Evolutionary conservation across 2,888 invertebrate species (phyloP), one percentile per base, ranked within the genome.

Genomic region (Neoitamus cyanurus): DNA sequence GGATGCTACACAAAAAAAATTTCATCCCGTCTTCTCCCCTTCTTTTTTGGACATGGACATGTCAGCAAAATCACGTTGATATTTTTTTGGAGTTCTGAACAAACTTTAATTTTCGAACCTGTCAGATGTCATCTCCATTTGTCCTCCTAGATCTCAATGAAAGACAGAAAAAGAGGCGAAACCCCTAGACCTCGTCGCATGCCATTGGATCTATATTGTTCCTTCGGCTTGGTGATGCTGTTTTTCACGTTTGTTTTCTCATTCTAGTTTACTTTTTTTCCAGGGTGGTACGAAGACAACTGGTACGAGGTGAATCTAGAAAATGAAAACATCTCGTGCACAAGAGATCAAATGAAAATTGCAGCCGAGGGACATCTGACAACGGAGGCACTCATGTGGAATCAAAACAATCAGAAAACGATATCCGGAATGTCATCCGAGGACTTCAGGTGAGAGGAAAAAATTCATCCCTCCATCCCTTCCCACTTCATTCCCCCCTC

Each of bases 371-470:
- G 99, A 1, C 99, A 99, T 91, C 93, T 99, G 84, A 99, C 99
- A 58, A 99, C 99, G 0, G 99, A 99, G 91, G 99, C 99, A 28
- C 94, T 99, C 70, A 99, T 99, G 97, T 97, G 99, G 95, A 99
- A 99, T 92, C 97, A 98, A 90, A 98, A 98, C 91, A 95, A 97
- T 90, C 96, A 97, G 91, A 95, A 95, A 87, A 99, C 99, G 84
- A 96, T 98, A 88, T 98, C 99, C 58, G 98, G 98, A 87, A 97
- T 98, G 97, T 98, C 98, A 2, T 96, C 97, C 0, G 96, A 96
- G 88, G 95, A 98, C 90, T 99, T 99, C 92, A 92, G 94, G 94
- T 94, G 83, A 84, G 78, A 11, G 46, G 28, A 36, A 11, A 69
- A 83, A 69, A 34, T 36, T 31, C 7, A 48, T 34, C 34, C 4